A percentile compares a stretch with the other conserved stretches of the same genome.
These are phyloP conservation scores for Malurus melanocephalus DNA, from an alignment of 2,113 vertebrate species.

Conservation along the genomic window DNA sequence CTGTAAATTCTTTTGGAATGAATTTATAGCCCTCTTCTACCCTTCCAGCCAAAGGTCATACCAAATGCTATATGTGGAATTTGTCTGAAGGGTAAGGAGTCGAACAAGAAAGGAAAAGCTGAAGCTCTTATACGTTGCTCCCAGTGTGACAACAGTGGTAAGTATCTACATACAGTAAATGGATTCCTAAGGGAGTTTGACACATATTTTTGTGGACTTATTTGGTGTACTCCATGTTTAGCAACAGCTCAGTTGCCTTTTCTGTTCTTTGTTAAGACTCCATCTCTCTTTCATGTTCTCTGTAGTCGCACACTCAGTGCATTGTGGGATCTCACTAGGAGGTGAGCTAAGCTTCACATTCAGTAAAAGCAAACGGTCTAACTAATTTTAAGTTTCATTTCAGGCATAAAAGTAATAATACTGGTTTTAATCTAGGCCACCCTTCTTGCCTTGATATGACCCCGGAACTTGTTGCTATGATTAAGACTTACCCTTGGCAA, in stretches of 20 bases:
- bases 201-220: background rate
- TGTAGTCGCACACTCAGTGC: background rate
- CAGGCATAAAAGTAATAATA: constrained; percentile 56
- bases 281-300: background rate
- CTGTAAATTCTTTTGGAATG: constrained; percentile 76
- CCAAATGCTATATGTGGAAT: constrained; percentile 99
- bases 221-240: background rate
- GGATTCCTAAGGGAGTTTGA: constrained; percentile 4
- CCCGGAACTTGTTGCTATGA: constrained; percentile 84
- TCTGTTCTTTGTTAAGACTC: background rate
- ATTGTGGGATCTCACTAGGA: background rate
- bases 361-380: background rate
- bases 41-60: constrained; percentile 99
- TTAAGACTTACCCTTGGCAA: constrained; percentile 97
- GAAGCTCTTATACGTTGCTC: constrained; percentile 98
- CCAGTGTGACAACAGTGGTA: constrained; percentile 97
- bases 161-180: constrained; percentile 68
- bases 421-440: constrained; percentile 85
- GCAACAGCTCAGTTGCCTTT: background rate
- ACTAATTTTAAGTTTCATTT: background rate
- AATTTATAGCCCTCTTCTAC: constrained; percentile 98
- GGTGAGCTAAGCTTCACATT: background rate
- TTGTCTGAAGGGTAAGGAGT: constrained; percentile 99
- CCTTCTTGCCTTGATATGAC: constrained; percentile 97
- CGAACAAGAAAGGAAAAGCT: constrained; percentile 93